Evolutionary conservation across 2,888 invertebrate species (phyloP), one percentile per base, ranked within the genome.

Genomic region (Acanthacorydalis orientalis): DNA sequence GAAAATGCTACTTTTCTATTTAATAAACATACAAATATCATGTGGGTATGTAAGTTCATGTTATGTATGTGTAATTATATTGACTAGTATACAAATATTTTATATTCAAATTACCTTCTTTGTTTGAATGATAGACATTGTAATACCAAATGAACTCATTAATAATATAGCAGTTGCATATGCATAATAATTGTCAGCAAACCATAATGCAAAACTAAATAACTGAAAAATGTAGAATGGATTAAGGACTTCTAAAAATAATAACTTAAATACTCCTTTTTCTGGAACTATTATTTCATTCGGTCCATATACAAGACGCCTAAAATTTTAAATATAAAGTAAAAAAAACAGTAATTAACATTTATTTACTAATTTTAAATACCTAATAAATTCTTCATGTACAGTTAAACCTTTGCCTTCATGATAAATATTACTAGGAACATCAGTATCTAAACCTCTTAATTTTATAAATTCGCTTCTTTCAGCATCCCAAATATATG

Each of bases 191-290:
- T 83, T 75, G 60, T 95, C 93, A 1, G 80, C 73, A 44, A 87
- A 74, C 95, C 95, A 95, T 43, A 95, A 75, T 10, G 78, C 73
- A 51, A 89, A 82, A 38, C 91, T 91, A 68, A 91, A 90, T 52
- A 92, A 63, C 77, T 95, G 93, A 71, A 95, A 95, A 60, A 93
- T 81, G 69, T 93, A 95, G 69, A 93, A 95, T 6, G 95, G 93
- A 61, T 92, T 91, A 56, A 93, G 75, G n/a, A 85, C 82, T 64
- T 91, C 91, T 52, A 88, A 67, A 12, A 84, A 72, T 1, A 90
- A 68, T 4, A 91, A 69, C 0, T 79, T 80, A 51, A 79, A 60
- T 44, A 87, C 69, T 46, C 80, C 75, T 59, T 83, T 79, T 11
- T 88, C 77, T 1, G 87, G 86, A 34, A 92, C 82, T 50, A 77